phyloP scores from a whole-genome alignment of 2,888 invertebrate genomes.

The Drosophila diplacantha region DNA sequence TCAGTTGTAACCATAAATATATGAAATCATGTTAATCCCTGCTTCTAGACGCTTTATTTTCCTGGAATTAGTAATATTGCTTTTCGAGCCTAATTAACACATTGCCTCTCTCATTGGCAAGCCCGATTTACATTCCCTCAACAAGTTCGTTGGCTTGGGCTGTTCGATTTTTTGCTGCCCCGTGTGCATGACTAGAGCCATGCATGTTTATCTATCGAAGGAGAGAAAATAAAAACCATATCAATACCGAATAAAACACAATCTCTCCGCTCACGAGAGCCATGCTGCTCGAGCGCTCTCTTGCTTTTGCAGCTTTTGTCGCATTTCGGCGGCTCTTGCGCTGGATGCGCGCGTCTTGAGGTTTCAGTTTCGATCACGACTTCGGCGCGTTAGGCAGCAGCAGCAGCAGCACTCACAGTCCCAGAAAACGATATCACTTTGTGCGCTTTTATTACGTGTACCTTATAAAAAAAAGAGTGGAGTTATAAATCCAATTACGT shows the following conservation, averaged over 20 bases:
- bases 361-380: constrained; percentile 74
- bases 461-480: constrained; percentile 28
- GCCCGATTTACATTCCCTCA: constrained; percentile 17
- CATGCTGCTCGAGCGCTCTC: constrained; percentile 6
- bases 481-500: constrained; percentile 60
- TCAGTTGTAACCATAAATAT: background rate
- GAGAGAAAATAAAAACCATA: constrained; percentile 15
- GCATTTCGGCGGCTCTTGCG: constrained; percentile 52
- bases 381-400: constrained; percentile 63
- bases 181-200: constrained; percentile 28
- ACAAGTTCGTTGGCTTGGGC: constrained; percentile 34
- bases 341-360: constrained; percentile 38
- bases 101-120: background rate
- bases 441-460: constrained; percentile 36
- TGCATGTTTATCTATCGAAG: constrained; percentile 34
- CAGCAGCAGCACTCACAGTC: constrained; percentile 10
- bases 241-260: constrained; percentile 28
- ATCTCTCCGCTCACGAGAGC: constrained; percentile 14
- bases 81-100: constrained; percentile 8
- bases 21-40: background rate
- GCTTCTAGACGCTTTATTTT: background rate
- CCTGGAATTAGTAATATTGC: background rate
- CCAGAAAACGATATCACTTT: constrained; percentile 25
- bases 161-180: constrained; percentile 19
- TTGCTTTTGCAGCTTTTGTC: constrained; percentile 29